A percentile compares a stretch with the other conserved stretches of the same genome.
Conservation (phyloP, 2,113 vertebrate genomes). For the Nansenia antarctica region DNA sequence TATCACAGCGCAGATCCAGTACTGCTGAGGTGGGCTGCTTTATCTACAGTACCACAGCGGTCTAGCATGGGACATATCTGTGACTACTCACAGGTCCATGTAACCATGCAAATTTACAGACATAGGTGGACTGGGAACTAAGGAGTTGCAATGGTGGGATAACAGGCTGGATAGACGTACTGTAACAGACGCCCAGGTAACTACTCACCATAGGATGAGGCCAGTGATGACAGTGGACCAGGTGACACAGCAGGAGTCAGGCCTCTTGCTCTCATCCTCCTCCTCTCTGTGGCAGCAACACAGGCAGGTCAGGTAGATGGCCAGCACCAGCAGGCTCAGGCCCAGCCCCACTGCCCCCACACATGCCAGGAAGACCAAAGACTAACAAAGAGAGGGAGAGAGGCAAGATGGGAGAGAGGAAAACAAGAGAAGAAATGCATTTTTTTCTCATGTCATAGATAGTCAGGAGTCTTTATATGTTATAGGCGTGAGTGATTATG, state of each 20-base stretch:
- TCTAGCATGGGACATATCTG: too few relatives aligned
- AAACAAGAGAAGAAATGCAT: too few relatives aligned
- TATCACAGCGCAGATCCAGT: too few relatives aligned
- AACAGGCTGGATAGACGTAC: too few relatives aligned
- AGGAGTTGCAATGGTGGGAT: too few relatives aligned
- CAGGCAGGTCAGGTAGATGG: constrained; percentile 78
- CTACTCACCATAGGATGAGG: constrained; percentile 89
- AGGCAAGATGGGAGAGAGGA: neutral
- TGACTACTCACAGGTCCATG: too few relatives aligned
- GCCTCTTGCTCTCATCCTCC: constrained; percentile 78
- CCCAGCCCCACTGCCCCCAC: constrained; percentile 81
- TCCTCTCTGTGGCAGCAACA: constrained; percentile 79
- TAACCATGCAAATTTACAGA: too few relatives aligned
- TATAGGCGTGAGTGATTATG: neutral
- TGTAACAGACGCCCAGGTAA: too few relatives aligned
- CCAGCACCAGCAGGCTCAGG: constrained; percentile 84
- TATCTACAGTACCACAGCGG: too few relatives aligned
- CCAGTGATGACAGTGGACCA: constrained; percentile 84
- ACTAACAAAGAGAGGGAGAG: constrained; percentile 64
- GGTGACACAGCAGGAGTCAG: constrained; percentile 81
- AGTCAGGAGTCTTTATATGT: neutral
- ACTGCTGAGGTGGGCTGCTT: too few relatives aligned
- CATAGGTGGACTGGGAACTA: too few relatives aligned
- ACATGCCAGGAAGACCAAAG: constrained; percentile 84
- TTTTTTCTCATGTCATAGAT: too few relatives aligned